Conservation (phyloP, 2,888 invertebrate genomes). For the Drosophila ezoana region DNA sequence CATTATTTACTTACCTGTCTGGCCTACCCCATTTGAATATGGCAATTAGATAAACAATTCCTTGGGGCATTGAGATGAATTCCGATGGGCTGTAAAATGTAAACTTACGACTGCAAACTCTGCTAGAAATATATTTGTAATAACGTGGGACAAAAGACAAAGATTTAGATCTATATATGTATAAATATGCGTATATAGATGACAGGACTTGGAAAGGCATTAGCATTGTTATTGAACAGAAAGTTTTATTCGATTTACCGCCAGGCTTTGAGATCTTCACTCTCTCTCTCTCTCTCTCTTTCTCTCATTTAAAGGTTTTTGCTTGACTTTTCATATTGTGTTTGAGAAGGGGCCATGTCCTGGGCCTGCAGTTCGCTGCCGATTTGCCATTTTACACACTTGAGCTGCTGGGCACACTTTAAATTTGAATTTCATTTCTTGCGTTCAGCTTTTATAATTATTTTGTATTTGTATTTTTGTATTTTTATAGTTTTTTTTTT, state of each 20-base stretch:
- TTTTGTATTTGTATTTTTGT: slow-evolving; percentile 52
- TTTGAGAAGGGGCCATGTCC: slow-evolving; percentile 42
- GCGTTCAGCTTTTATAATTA: slow-evolving; percentile 57
- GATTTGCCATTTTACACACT: slow-evolving; percentile 45
- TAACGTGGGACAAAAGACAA: slow-evolving; percentile 56
- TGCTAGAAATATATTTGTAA: slow-evolving; percentile 47
- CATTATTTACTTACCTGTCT: slow-evolving; percentile 43
- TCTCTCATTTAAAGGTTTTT: slow-evolving; percentile 38
- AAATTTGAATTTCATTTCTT: slow-evolving; percentile 66
- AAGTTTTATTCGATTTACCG: slow-evolving; percentile 80
- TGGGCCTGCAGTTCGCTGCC: slow-evolving; percentile 48
- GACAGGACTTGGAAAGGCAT: slow-evolving; percentile 77
- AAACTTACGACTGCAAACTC: slow-evolving; percentile 76
- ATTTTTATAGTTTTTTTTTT: slow-evolving; percentile 54
- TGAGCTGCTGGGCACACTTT: slow-evolving; percentile 61
- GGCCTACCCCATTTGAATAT: slow-evolving; percentile 30
- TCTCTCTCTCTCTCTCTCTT: slow-evolving; percentile 18
- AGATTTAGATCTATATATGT: slow-evolving; percentile 40
- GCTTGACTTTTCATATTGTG: slow-evolving; percentile 39
- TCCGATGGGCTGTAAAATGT: slow-evolving; percentile 74
- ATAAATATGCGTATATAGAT: slow-evolving; percentile 59
- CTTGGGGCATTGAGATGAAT: slow-evolving; percentile 54
- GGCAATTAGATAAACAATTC: slow-evolving; percentile 60
- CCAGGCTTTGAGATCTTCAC: slow-evolving; percentile 63
- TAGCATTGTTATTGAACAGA: slow-evolving; percentile 67